These are phyloP conservation scores for Pentalonia nigronervosa DNA, from an alignment of 1,140 invertebrate genomes.

Conservation along the genomic window DNA sequence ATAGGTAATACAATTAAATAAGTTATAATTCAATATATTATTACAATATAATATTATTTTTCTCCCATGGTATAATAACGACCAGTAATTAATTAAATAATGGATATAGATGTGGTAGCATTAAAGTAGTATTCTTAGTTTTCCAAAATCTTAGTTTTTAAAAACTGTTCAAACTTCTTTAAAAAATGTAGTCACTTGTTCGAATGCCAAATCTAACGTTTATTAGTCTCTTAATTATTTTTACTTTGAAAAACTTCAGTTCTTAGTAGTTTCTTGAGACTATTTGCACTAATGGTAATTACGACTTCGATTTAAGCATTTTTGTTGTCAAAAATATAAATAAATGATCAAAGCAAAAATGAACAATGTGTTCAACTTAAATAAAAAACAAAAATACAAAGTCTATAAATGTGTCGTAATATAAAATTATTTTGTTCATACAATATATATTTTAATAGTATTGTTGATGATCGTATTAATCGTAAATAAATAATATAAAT, in stretches of 20 bases:
- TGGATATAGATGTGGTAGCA: not conserved
- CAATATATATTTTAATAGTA: not conserved
- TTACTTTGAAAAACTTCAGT: not conserved
- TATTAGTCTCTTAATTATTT: not conserved
- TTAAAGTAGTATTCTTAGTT: not conserved
- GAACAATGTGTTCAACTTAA: not conserved
- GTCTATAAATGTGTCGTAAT: not conserved
- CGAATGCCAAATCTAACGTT: not conserved
- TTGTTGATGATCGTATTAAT: no score
- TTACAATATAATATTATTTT: no score
- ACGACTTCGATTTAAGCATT: not conserved
- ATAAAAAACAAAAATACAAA: not conserved
- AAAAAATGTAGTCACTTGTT: not conserved
- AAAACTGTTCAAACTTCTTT: not conserved
- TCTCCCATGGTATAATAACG: no score
- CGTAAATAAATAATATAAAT: no score
- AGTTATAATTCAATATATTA: no score
- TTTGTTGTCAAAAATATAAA: not conserved
- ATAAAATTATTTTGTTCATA: no score
- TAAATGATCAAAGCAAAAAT: not conserved
- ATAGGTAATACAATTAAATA: no score
- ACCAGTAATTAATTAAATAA: no score
- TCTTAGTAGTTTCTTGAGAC: not conserved
- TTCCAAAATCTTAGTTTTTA: not conserved
- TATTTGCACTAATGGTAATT: not conserved